phyloP scores from a whole-genome alignment of 2,888 invertebrate genomes.

The Muschampia plurimacula region DNA sequence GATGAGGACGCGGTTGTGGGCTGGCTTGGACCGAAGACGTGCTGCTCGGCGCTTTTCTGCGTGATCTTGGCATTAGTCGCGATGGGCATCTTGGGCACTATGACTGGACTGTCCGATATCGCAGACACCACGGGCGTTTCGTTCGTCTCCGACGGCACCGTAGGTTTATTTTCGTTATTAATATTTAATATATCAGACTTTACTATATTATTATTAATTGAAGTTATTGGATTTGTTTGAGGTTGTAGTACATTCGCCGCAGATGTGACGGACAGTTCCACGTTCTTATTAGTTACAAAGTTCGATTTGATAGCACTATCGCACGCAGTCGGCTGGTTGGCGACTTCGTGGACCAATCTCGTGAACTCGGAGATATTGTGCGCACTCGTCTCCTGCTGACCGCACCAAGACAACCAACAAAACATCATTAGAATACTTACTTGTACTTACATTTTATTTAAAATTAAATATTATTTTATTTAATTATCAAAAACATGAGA shows the following conservation, averaged over 20 bases:
- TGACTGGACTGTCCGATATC: constrained; percentile 88
- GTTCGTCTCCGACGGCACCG: constrained; percentile 66
- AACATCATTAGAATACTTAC: not conserved
- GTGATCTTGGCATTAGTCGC: constrained; percentile 65
- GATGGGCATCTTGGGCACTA: constrained; percentile 84
- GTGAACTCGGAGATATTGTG: constrained; percentile 78
- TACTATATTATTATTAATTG: constrained; percentile 76
- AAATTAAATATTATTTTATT: too few species aligned
- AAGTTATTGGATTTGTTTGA: constrained; percentile 72
- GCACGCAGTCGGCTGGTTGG: constrained; percentile 67
- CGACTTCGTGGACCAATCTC: constrained; percentile 76
- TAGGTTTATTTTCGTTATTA: constrained; percentile 71
- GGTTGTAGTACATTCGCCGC: constrained; percentile 64
- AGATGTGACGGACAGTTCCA: constrained; percentile 60
- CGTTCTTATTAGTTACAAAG: constrained; percentile 60
- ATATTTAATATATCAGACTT: constrained; percentile 78
- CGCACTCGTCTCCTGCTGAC: constrained; percentile 60
- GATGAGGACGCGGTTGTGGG: constrained; percentile 47
- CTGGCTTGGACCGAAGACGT: constrained; percentile 49
- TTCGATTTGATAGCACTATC: constrained; percentile 65
- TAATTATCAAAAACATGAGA: too few species aligned
- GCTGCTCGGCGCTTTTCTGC: constrained; percentile 69
- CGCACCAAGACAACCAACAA: constrained; percentile 6
- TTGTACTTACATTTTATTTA: not conserved
- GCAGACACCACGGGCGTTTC: constrained; percentile 90